Evolutionary conservation across 2,888 invertebrate species (phyloP), one percentile per base, ranked within the genome.

Genomic region (Torymus tubicola): DNA sequence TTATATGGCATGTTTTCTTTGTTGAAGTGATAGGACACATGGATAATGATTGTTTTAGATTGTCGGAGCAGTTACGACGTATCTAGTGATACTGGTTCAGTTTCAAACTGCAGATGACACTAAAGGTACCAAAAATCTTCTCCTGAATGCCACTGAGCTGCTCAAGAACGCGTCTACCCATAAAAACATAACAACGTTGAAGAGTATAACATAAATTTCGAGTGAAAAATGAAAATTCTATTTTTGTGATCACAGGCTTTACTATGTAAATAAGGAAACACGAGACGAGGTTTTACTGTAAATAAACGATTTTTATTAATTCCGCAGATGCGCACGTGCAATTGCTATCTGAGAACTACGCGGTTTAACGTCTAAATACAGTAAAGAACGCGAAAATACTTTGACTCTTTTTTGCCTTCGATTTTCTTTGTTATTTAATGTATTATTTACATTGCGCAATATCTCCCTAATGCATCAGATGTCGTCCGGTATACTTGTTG

Each of bases 81-180:
- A 93, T 86, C 86, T 93, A 73, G 93, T 93, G 5, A 93, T 93
- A 79, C 88, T 93, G 12, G 93, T 93, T 86, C 93, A 93, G 86
- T 93, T 93, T 81, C 93, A 93, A 88, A 92, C 92, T 87, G 93
- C 93, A 57, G 92, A 93, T 67, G 93, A 88, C 8, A 87, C 88
- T 0, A 86, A 88, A 60, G 87, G 85, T 5, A 84, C 85, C 11
- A 85, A 84, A 70, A 74, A 76, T 68, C 67, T 85, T 57, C 81
- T 86, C 0, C 87, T 86, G 73, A 89, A 90, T 75, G 88, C 87
- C 14, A 87, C 89, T 0, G 86, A 87, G 24, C 71, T 88, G 14
- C 65, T 89, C 8, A 87, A 81, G 63, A 87, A 87, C 57, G 86
- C 84, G 0, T 85, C 87, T 3, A 81, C 82, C 4, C 70, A 87